Conservation (phyloP, 2,888 invertebrate genomes). For the Drosophila nr. medialis region DNA sequence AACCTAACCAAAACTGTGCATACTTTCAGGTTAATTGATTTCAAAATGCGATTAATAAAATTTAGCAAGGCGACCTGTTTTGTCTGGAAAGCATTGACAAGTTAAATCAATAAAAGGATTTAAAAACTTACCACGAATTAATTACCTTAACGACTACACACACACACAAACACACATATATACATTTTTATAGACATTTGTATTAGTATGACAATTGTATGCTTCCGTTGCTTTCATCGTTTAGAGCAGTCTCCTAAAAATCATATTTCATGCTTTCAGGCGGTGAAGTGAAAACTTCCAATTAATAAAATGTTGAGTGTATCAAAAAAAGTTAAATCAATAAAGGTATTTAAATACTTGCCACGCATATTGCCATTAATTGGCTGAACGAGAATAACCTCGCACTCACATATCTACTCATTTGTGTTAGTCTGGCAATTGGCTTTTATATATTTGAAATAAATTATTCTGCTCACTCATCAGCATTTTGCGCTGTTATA, state of each 20-base stretch:
- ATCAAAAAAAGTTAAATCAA: conserved; percentile 27
- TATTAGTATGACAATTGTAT: neutral
- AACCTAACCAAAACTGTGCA: neutral
- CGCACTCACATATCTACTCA: conserved; percentile 9
- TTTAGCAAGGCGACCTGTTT: neutral
- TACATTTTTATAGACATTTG: neutral
- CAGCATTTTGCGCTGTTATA: conserved; percentile 77
- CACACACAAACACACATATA: too few species aligned
- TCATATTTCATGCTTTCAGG: conserved; percentile 39
- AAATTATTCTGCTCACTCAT: conserved; percentile 80
- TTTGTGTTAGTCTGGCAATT: conserved; percentile 42
- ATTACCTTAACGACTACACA: neutral
- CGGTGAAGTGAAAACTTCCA: conserved; percentile 9
- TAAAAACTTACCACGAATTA: neutral
- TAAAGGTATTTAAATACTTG: conserved; percentile 51
- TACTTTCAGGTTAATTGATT: neutral
- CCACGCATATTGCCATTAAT: conserved; percentile 54
- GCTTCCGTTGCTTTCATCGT: neutral
- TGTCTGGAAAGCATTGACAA: neutral
- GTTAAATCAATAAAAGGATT: neutral
- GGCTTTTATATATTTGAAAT: conserved; percentile 64
- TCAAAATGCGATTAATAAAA: neutral
- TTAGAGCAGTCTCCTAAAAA: conserved; percentile 13
- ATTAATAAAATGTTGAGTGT: conserved; percentile 30
- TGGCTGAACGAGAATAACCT: conserved; percentile 31